Evolutionary conservation across 2,888 invertebrate species (phyloP).

Genomic region (Amblyjoppa fuscipennis): DNA sequence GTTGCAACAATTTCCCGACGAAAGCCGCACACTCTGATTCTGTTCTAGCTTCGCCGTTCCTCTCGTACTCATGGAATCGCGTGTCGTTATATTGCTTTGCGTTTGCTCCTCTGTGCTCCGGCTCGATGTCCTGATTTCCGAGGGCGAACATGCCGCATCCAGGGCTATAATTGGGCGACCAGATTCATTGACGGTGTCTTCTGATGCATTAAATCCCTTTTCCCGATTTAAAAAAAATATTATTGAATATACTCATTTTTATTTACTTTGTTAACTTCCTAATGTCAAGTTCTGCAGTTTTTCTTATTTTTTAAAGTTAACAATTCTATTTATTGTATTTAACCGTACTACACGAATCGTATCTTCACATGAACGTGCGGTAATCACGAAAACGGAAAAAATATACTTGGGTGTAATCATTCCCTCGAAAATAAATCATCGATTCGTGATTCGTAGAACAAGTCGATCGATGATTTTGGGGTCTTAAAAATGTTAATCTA

Average conservation of each 20-base stretch:
- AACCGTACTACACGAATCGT: neutral
- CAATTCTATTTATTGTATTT: too few species aligned
- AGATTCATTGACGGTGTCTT: neutral
- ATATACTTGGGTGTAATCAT: neutral
- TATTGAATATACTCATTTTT: neutral
- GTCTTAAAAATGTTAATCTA: neutral
- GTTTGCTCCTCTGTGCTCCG: neutral
- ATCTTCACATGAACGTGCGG: neutral
- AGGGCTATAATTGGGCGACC: neutral
- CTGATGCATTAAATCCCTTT: neutral
- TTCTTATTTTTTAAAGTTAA: too few species aligned
- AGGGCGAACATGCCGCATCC: neutral
- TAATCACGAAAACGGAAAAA: neutral
- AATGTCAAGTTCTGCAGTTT: too few species aligned
- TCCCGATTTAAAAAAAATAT: neutral
- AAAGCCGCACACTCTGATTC: neutral
- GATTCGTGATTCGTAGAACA: neutral
- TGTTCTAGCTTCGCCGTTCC: constrained; percentile 4
- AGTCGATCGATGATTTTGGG: neutral
- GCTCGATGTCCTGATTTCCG: neutral
- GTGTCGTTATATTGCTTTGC: neutral
- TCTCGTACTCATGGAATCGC: neutral
- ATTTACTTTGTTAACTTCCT: too few species aligned
- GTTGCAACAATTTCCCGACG: constrained; percentile 25
- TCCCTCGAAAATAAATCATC: neutral